Percentiles rank a stretch among this genome's conserved stretches.
Conservation (phyloP, 2,113 vertebrate species). For the Microcebus tavaratra region DNA sequence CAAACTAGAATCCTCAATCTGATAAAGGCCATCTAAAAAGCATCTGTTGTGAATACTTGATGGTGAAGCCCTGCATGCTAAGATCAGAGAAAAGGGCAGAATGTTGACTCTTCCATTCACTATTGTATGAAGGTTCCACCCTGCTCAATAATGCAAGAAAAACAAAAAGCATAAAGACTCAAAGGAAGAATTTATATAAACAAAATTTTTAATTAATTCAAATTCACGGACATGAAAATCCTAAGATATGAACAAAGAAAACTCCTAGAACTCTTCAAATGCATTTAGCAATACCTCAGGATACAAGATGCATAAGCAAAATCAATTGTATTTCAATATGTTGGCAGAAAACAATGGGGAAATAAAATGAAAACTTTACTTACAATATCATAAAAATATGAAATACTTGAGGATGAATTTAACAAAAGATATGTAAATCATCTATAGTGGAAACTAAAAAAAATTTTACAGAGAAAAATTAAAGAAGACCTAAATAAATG, state of each 20-base stretch:
- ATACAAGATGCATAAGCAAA: neutral
- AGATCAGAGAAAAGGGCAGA: neutral
- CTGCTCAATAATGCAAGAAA: constrained; percentile 18
- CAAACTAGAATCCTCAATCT: neutral
- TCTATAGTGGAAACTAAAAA: neutral
- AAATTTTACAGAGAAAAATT: neutral
- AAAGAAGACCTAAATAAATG: neutral
- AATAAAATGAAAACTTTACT: constrained; percentile 10
- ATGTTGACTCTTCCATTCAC: neutral
- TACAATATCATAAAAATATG: neutral
- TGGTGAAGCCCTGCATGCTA: neutral
- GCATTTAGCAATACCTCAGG: neutral
- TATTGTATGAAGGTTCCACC: neutral
- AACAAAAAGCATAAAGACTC: neutral
- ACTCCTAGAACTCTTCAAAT: neutral
- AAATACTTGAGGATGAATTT: neutral
- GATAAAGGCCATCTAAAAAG: neutral
- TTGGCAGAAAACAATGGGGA: neutral
- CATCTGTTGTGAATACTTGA: neutral
- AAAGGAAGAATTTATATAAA: constrained; percentile 28
- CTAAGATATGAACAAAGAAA: neutral
- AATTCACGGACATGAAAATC: neutral
- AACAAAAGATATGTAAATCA: neutral
- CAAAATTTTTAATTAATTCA: neutral
- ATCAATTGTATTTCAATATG: neutral